Base-by-base conservation (phyloP, 2,113 vertebrate species). In the Columbina picui region DNA sequence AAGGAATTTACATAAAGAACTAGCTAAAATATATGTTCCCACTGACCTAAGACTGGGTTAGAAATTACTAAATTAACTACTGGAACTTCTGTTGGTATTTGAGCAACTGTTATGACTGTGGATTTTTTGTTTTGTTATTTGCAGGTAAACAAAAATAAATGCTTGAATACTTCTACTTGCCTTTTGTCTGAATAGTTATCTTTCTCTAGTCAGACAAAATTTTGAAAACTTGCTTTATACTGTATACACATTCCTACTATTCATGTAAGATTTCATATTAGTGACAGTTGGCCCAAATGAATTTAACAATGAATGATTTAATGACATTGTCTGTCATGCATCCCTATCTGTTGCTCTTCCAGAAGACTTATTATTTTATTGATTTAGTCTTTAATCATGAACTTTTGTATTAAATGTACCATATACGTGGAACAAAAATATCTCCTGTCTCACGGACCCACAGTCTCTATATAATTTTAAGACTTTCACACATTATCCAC, bases 21-120 rank as follows among this genome's bases (percentile, higher is more conserved):
- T 21, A 55, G 7, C 63, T 68, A 49, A 71, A 63, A 53, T 30
- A 11, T 6, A 5, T 53, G 5, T 73, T 59, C 18, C 12, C 26
- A 41, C 5, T 27, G 19, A 29, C 32, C 34, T 56, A 34, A 19
- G 1, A 0, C 45, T 56, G 19, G 1, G 9, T 64, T 55, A 69
- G 19, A 87, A 77, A 52, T 4, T 20, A 9, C 26, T 82, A 52
- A 7, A 32, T 59, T 65, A 83, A 27, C 14, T 78, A 60, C 21
- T 27, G 10, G 20, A 71, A 64, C 2, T 39, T 50, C 6, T 32
- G 4, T 27, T 41, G 9, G 1, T 47, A 29, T 70, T 45, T 73
- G 7, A 64, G 6, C 6, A 87, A n/a, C 6, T 7, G 5, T 60
- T 53, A 79, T 12, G 23, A 32, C 5, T 14, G 0, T 1, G 10